Evolutionary conservation across 2,113 vertebrate genomes (phyloP), one percentile per base, ranked within the genome.

Genomic region (Stictonetta naevosa): DNA sequence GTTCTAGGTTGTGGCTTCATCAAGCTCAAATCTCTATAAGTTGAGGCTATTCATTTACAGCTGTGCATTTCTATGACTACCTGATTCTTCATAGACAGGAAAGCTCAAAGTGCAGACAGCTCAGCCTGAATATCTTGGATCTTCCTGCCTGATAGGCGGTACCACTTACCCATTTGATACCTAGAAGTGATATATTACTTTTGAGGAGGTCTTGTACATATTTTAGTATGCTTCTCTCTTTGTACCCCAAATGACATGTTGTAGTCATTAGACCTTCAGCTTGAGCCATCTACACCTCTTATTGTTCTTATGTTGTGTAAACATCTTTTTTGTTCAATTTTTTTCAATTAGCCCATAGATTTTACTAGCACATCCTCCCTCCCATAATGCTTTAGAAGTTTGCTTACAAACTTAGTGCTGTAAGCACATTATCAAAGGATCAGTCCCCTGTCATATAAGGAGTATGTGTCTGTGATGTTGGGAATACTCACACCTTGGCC

Each of bases 391-490:
- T 63, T 10, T 64, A 33, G 5, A 59, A 6, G 22, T 91, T 82
- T 38, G 19, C 10, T 53, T 68, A 44, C 7, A 64, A 64, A 91
- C 36, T 34, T 85, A 31, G 28, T 2, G 10, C 25, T 60, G 10
- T 25, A 38, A 48, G 4, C 3, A 2, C 15, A 5, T 33, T n/a
- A 75, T 33, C 33, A 75, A 75, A 60, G 53, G 18, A 38, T 82
- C 5, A 7, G 11, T 68, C 11, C 3, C 31, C 6, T 7, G 26
- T 42, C 14, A 18, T 3, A 1, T n/a, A 55, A 55, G 23, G n/a
- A 34, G 53, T 63, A 26, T 33, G 40, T 31, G 58, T 4, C 14
- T 48, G 29, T 56, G 48, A 38, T 36, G 31, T 78, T 1, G 0
- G 34, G 17, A 63, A 42, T 34, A 36, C 16, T 77, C 16, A 31